Evolutionary conservation across 2,113 vertebrate genomes (phyloP).

Genomic region (Muscicapa adusta): DNA sequence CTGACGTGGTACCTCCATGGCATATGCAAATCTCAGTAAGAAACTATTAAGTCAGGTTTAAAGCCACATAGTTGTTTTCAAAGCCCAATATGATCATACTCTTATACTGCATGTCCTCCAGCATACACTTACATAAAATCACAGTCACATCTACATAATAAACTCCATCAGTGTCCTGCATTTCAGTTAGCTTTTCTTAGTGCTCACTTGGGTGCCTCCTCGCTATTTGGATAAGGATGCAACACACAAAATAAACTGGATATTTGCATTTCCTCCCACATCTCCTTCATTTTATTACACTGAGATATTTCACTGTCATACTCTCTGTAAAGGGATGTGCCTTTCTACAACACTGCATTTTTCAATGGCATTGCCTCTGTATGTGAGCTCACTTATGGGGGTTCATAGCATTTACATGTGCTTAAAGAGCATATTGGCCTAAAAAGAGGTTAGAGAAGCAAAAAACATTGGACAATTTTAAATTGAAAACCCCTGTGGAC

Average conservation of each 20-base stretch:
- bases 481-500: accelerated
- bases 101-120: not conserved
- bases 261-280: not conserved
- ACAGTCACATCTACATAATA: not conserved
- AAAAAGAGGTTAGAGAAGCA: not conserved
- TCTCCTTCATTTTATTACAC: not conserved
- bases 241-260: not conserved
- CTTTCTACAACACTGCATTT: not conserved
- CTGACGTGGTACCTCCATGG: not conserved
- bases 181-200: not conserved
- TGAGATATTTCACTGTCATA: not conserved
- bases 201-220: not conserved
- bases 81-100: not conserved
- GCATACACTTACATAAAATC: not conserved
- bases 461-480: not conserved
- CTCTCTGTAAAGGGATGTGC: not conserved
- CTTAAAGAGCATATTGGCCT: not conserved
- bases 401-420: not conserved
- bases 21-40: not conserved
- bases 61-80: not conserved
- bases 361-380: not conserved
- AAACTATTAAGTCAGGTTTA: not conserved
- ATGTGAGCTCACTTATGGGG: not conserved
- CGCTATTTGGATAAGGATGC: not conserved
- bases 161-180: not conserved